Percentiles rank a stretch among this genome's conserved stretches.
Conservation (phyloP, 2,113 vertebrate species). For the Scortum barcoo region DNA sequence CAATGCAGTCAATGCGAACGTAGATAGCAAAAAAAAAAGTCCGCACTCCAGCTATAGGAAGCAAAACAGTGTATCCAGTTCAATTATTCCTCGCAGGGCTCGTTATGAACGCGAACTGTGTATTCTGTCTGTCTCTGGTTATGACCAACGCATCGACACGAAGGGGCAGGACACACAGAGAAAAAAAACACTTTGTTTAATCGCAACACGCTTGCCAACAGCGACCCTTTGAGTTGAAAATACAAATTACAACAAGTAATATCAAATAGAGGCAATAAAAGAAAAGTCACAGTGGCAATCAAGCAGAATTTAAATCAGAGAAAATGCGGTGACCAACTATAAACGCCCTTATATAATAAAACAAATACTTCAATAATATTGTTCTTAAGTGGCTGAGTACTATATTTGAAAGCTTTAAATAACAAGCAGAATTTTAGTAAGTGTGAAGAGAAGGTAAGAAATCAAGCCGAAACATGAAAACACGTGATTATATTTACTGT, state of each 20-base stretch:
- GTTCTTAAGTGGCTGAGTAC: accelerated
- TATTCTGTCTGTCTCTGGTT: background rate
- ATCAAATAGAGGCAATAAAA: background rate
- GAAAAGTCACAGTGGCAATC: background rate
- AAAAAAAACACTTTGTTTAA: slow-evolving; percentile 4
- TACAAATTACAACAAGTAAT: slow-evolving; percentile 54
- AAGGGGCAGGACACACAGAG: slow-evolving; percentile 28
- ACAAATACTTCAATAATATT: accelerated
- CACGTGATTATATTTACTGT: accelerated
- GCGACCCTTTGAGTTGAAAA: slow-evolving; percentile 63
- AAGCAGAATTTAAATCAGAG: accelerated
- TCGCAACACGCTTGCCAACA: slow-evolving; percentile 46
- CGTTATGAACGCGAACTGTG: background rate
- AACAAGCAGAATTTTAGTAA: background rate
- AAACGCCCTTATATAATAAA: too few species aligned
- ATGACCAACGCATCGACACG: background rate
- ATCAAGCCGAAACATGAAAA: accelerated
- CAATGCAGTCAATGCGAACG: background rate
- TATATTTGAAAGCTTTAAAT: accelerated
- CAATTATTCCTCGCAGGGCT: background rate
- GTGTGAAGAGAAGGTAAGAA: background rate
- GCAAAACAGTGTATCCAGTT: background rate
- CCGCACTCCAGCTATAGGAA: background rate
- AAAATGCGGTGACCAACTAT: background rate
- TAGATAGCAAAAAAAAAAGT: background rate